Evolutionary conservation across 2,113 vertebrate species (phyloP).

Genomic region (Vanacampus margaritifer): DNA sequence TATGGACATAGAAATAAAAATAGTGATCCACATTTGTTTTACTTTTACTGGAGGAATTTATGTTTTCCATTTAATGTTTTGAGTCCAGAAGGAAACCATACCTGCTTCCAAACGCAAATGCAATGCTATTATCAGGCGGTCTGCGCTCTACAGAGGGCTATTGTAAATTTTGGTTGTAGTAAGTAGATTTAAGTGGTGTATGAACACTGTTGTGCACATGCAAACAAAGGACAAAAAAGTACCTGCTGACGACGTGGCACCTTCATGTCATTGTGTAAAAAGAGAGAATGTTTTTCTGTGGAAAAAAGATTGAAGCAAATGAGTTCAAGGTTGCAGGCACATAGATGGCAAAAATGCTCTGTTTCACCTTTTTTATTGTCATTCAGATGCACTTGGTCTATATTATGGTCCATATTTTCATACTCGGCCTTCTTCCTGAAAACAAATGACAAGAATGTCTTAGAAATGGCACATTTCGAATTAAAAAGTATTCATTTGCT

Average conservation of each 20-base stretch:
- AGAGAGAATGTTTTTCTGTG: conserved; percentile 52
- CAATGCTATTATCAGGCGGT: no score
- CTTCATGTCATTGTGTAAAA: conserved; percentile 47
- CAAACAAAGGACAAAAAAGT: background rate
- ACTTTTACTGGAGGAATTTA: background rate
- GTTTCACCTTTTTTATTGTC: conserved; percentile 78
- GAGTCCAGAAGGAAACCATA: background rate
- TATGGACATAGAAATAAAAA: no score
- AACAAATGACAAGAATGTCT: conserved; percentile 10
- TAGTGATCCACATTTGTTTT: background rate
- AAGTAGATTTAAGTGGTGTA: no score
- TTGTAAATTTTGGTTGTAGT: no score
- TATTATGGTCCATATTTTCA: conserved; percentile 81
- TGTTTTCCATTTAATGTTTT: background rate
- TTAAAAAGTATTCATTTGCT: background rate
- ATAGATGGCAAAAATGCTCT: background rate
- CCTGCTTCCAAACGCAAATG: background rate
- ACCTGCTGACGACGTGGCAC: conserved; percentile 59
- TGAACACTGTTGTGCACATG: background rate
- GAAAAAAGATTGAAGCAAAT: conserved; percentile 9
- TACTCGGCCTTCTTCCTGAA: conserved; percentile 79
- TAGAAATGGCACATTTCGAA: background rate
- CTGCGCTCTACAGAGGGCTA: no score
- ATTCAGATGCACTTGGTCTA: conserved; percentile 75
- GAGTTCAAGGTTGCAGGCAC: background rate